A percentile compares a stretch with the other conserved stretches of the same genome.
Evolutionary conservation across 1,140 invertebrate species (phyloP).

Genomic region (Eumaeus atala): DNA sequence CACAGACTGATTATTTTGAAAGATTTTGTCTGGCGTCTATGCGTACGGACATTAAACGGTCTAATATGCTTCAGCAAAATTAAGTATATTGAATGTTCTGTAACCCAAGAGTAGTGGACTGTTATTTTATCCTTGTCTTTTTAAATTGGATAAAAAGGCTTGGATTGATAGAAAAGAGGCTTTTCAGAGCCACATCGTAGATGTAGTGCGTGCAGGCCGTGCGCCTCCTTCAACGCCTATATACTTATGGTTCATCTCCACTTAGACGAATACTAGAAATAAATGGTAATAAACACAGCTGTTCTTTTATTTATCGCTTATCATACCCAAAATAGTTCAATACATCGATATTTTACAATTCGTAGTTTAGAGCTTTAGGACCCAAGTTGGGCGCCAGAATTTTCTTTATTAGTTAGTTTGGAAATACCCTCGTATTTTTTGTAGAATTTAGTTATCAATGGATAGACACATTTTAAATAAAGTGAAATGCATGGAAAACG

Average conservation of each 20-base stretch:
- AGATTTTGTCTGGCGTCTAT: slow-evolving; percentile 28
- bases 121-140: slow-evolving; percentile 22
- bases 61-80: slow-evolving; percentile 38
- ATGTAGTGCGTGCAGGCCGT: slow-evolving; percentile 48
- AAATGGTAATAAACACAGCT: slow-evolving; percentile 68
- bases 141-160: slow-evolving; percentile 10
- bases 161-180: slow-evolving; percentile 20
- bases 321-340: slow-evolving; percentile 39
- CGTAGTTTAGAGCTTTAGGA: slow-evolving; percentile 46
- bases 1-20: slow-evolving; percentile 23
- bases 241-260: slow-evolving; percentile 64
- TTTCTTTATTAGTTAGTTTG: slow-evolving; percentile 40
- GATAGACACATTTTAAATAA: slow-evolving; percentile 26
- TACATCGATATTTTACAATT: slow-evolving; percentile 35
- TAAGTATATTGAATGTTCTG: slow-evolving; percentile 45
- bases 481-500: slow-evolving; percentile 54
- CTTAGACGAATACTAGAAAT: slow-evolving; percentile 67
- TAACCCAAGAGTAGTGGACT: slow-evolving; percentile 28
- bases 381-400: slow-evolving; percentile 51
- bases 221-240: slow-evolving; percentile 58
- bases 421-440: slow-evolving; percentile 28
- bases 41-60: slow-evolving; percentile 29
- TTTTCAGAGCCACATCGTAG: slow-evolving; percentile 41
- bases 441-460: slow-evolving; percentile 32
- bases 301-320: slow-evolving; percentile 71